Evolutionary conservation across 1,140 invertebrate genomes (phyloP).

Genomic region (Neuroterus valhalla): DNA sequence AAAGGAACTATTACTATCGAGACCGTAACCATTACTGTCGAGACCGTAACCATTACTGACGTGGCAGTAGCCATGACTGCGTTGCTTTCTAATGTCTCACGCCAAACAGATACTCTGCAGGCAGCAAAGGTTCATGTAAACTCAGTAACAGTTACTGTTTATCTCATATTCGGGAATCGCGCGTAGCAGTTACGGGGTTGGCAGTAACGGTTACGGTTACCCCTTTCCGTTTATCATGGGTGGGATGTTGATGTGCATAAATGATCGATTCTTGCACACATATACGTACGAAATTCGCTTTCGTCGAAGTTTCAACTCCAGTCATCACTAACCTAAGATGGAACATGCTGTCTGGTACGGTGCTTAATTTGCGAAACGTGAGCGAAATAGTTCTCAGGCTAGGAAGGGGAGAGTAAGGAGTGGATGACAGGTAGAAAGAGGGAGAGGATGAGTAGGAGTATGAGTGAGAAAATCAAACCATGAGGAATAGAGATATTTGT

Average conservation of each 20-base stretch:
- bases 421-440: neutral
- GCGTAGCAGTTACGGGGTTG: too few species aligned
- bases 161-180: too few species aligned
- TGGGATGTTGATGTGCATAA: neutral
- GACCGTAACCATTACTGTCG: too few species aligned
- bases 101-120: too few species aligned
- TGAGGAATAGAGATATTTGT: too few species aligned
- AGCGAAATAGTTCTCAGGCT: constrained; percentile 7
- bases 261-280: neutral
- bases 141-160: too few species aligned
- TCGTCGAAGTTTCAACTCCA: neutral
- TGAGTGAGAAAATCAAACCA: neutral
- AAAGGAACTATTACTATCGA: too few species aligned
- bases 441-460: neutral
- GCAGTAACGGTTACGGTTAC: too few species aligned
- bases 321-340: neutral
- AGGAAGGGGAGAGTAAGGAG: neutral
- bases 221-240: neutral
- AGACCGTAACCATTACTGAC: too few species aligned
- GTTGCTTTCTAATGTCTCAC: too few species aligned
- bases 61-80: too few species aligned
- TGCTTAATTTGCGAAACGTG: constrained; percentile 25
- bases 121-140: too few species aligned
- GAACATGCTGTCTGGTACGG: constrained; percentile 3
- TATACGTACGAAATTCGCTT: neutral